Conservation (phyloP, 2,113 vertebrate species). For the Alouatta palliata region DNA sequence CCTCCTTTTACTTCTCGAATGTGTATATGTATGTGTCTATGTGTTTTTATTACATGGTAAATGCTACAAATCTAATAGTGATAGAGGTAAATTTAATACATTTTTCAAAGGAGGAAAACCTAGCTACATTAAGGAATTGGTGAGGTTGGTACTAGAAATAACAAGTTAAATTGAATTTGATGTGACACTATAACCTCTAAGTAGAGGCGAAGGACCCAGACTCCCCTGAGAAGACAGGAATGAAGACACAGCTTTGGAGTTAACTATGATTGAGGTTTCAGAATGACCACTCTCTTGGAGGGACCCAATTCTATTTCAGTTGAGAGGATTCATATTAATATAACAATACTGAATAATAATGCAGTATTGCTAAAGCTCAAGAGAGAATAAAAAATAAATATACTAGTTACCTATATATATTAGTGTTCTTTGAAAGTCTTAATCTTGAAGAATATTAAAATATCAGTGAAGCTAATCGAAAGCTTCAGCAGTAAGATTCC, state of each 20-base stretch:
- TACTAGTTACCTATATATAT: not conserved
- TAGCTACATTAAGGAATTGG: not conserved
- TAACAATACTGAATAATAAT: conserved; percentile 16
- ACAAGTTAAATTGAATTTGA: not conserved
- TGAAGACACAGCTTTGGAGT: not conserved
- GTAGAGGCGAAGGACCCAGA: not conserved
- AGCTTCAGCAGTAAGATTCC: not conserved
- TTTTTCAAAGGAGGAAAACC: not conserved
- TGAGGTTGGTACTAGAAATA: not conserved
- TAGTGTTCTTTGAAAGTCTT: not conserved
- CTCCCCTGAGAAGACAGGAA: not conserved
- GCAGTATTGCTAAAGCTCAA: not conserved
- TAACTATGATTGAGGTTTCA: not conserved
- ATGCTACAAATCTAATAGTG: not conserved
- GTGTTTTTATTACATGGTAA: not conserved
- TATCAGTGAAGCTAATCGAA: not conserved
- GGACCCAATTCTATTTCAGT: not conserved
- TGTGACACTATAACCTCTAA: not conserved
- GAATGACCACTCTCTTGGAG: not conserved
- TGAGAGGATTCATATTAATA: not conserved
- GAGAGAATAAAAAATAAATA: conserved; percentile 31
- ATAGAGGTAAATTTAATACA: not conserved
- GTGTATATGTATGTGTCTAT: not conserved
- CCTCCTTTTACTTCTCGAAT: not conserved
- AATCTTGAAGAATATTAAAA: not conserved